Evolutionary conservation across 2,113 vertebrate genomes (phyloP), one percentile per base, ranked within the genome.

Genomic region (Mohoua ochrocephala): DNA sequence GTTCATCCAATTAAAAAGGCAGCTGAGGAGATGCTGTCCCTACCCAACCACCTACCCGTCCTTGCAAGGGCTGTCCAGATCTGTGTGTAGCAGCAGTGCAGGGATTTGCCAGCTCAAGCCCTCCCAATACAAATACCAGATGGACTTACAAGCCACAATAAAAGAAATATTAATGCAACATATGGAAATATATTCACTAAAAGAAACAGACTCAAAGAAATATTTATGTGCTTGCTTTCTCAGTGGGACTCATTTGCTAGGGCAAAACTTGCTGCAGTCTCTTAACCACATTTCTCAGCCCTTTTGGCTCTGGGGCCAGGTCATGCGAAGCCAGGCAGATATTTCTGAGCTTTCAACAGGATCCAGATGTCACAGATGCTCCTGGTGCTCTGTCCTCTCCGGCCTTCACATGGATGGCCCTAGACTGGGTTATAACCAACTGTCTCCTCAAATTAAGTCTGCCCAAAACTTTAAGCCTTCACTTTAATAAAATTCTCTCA

Each of bases 331-430:
- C 57, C 54, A 86, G 64, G 80, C 52, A 71, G 47, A 84, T 78
- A 84, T 92, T 94, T 92, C 56, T 70, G 47, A 68, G 47, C 60
- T 64, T 87, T 69, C 91, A 96, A 94, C 64, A 81, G 57, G 52
- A 95, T 96, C 93, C 95, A 95, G 91, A 95, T 95, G 86, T 92
- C 84, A 89, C 76, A 95, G 60, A 91, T 91, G 69, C 47, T 91
- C 20, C 35, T 64, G 52, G 64, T 89, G 52, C 64, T 92, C 42
- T 54, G 59, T 77, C 68, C 52, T 81, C 39, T 87, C 31, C 60
- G 91, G 7, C 47, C 42, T 42, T 70, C 71, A 47, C 3, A 4
- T 45, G 54, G 53, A 64, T 75, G 73, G 54, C 47, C 63, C 44
- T 78, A 75, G 52, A 15, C 52, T 53, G 19, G 47, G 60, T 92